A percentile compares a stretch with the other conserved stretches of the same genome.
These are phyloP conservation scores for Coelopa frigida DNA, from an alignment of 1,140 invertebrate genomes.

Conservation along the genomic window DNA sequence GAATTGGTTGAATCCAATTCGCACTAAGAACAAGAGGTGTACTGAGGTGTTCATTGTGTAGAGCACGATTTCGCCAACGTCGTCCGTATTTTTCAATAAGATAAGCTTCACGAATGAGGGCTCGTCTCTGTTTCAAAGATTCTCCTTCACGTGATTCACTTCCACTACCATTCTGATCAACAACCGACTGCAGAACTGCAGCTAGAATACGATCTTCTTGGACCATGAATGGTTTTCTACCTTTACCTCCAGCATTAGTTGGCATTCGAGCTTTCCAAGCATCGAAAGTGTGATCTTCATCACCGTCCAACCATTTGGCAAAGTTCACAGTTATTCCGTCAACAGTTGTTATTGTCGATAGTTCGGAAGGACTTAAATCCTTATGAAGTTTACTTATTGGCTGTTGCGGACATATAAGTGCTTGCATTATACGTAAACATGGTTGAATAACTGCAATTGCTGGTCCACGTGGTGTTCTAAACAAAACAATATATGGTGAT, in stretches of 20 bases:
- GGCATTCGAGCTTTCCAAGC: conserved; percentile 54
- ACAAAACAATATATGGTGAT: too few relatives aligned
- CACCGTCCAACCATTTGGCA: conserved; percentile 67
- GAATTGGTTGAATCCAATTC: conserved; percentile 80
- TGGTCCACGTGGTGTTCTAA: conserved; percentile 31
- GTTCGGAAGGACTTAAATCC: conserved; percentile 27
- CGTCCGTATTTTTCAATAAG: conserved; percentile 71
- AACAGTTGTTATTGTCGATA: conserved; percentile 51
- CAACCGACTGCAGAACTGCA: conserved; percentile 8
- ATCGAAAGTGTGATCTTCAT: conserved; percentile 62
- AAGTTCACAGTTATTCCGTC: conserved; percentile 66
- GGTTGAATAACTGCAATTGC: conserved; percentile 49
- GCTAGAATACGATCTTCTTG: conserved; percentile 5
- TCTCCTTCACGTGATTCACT: conserved; percentile 17
- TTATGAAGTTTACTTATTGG: conserved; percentile 52
- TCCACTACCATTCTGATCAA: conserved; percentile 1
- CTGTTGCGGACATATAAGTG: conserved; percentile 65
- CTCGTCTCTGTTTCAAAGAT: conserved; percentile 13
- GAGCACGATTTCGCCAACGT: conserved; percentile 49
- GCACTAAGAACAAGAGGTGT: conserved; percentile 39
- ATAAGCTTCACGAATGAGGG: conserved; percentile 53
- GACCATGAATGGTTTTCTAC: not conserved
- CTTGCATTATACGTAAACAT: conserved; percentile 76
- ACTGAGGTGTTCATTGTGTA: conserved; percentile 28
- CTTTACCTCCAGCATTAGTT: conserved; percentile 9